Base-by-base conservation (phyloP, 2,113 vertebrate species). In the Leucopternis melanops region DNA sequence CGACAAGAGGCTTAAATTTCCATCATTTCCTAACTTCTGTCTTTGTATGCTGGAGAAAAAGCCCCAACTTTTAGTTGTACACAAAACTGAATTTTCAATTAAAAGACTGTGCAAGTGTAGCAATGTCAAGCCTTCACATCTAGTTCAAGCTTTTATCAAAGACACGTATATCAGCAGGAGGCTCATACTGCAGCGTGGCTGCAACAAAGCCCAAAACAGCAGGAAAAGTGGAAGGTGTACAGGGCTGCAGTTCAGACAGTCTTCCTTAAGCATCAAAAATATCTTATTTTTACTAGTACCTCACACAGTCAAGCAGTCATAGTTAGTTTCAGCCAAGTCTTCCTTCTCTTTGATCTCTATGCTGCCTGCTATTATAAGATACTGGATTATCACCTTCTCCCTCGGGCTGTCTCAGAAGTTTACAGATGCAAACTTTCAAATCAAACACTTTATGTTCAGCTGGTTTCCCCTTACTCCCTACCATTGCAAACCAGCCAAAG, bases 401-500 rank as follows among this genome's bases (percentile, higher is more conserved):
- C 93, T 90, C 69, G 54, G 94, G 88, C 95, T 89, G 61, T 72
- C 66, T 93, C 47, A 45, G 54, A 75, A 92, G 80, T 91, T 92
- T 95, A 81, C 58, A 95, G 94, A 97, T 89, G 92, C 87, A 77
- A 10, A 86, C 88, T 81, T 97, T 94, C n/a, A 87, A 92, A 95
- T 94, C 92, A 81, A 87, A 78, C 54, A 62, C 19, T 84, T 88
- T 77, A 26, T 34, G 26, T 91, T 94, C 89, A 92, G 36, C 81
- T 79, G 42, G 8, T 62, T 94, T 93, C 73, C 62, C 54, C 44
- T 78, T 59, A 65, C 61, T 88, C 55, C 36, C 32, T 77, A 34
- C 70, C 5, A 3, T 22, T 83, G 83, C 49, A 86, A 84, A 87
- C 21, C 83, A 94, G 49, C 38, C 73, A 86, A 78, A 89, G 50